Evolutionary conservation across 2,113 vertebrate species (phyloP).

Genomic region (Gallinago media): DNA sequence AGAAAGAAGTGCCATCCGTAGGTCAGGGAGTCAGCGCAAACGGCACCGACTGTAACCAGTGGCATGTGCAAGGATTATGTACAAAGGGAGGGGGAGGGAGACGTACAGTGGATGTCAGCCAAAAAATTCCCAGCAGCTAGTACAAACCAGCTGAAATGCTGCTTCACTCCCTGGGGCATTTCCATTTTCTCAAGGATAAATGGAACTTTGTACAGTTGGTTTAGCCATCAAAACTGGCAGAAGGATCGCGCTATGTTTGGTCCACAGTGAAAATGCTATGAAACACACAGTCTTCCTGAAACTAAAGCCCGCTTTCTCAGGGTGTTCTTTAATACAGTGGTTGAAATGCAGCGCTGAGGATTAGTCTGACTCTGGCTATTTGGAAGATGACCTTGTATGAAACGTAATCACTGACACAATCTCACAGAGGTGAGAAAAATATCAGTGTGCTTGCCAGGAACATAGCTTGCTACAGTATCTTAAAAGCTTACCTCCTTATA

Average conservation of each 20-base stretch:
- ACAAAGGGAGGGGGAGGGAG: neutral
- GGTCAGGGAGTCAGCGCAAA: conserved; percentile 10
- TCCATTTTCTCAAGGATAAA: neutral
- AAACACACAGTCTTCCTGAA: neutral
- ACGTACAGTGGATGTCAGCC: neutral
- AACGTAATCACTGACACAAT: conserved; percentile 28
- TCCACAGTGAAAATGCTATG: neutral
- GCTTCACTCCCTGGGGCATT: neutral
- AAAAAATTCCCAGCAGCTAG: neutral
- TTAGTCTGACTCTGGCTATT: neutral
- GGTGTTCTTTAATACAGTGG: neutral
- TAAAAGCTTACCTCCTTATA: conserved; percentile 84
- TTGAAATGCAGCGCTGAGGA: neutral
- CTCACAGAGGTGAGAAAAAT: conserved; percentile 2
- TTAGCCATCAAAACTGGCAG: neutral
- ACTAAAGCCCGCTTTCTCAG: neutral
- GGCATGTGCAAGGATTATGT: neutral
- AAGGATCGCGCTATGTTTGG: neutral
- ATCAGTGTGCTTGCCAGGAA: conserved; percentile 10
- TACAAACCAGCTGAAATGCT: neutral
- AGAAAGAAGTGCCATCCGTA: neutral
- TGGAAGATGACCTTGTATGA: conserved; percentile 32
- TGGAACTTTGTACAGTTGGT: neutral
- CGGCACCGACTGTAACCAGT: neutral
- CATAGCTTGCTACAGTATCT: conserved; percentile 6